Conservation (phyloP, 2,888 invertebrate species). For the Ethmia dodecea region DNA sequence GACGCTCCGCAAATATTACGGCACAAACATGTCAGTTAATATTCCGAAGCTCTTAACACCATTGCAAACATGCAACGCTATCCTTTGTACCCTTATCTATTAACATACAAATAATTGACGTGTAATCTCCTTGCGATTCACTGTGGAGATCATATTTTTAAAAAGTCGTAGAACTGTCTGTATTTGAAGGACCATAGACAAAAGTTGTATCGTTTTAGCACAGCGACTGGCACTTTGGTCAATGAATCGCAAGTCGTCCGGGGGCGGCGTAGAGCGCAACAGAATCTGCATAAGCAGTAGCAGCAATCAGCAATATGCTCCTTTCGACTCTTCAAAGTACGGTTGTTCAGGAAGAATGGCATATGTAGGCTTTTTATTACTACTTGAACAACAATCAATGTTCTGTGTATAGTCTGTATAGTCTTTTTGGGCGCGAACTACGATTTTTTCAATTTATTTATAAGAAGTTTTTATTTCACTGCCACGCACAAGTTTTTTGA, state of each 20-base stretch:
- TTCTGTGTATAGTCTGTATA: no score
- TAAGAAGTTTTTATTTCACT: no score
- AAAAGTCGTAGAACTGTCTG: slow-evolving; percentile 47
- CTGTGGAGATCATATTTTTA: background rate
- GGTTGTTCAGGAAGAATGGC: slow-evolving; percentile 56
- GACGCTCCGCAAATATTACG: slow-evolving; percentile 27
- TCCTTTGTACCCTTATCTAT: slow-evolving; percentile 35
- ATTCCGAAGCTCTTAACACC: slow-evolving; percentile 25
- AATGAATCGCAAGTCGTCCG: slow-evolving; percentile 55
- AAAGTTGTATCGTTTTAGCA: slow-evolving; percentile 64
- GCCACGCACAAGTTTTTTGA: no score
- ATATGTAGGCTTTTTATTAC: slow-evolving; percentile 63
- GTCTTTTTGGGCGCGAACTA: no score
- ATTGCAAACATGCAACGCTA: slow-evolving; percentile 35
- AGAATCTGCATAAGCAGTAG: slow-evolving; percentile 54
- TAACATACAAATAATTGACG: slow-evolving; percentile 8
- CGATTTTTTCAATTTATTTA: no score
- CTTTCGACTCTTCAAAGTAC: slow-evolving; percentile 51
- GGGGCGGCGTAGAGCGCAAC: slow-evolving; percentile 51
- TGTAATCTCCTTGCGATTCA: slow-evolving; percentile 3
- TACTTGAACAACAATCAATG: slow-evolving; percentile 1
- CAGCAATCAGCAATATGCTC: slow-evolving; percentile 54
- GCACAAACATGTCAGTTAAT: slow-evolving; percentile 9
- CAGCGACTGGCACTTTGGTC: slow-evolving; percentile 55
- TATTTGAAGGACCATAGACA: slow-evolving; percentile 69